A percentile compares a stretch with the other conserved stretches of the same genome.
phyloP scores from a whole-genome alignment of 2,888 invertebrate species.

The Oxytorus armatus region DNA sequence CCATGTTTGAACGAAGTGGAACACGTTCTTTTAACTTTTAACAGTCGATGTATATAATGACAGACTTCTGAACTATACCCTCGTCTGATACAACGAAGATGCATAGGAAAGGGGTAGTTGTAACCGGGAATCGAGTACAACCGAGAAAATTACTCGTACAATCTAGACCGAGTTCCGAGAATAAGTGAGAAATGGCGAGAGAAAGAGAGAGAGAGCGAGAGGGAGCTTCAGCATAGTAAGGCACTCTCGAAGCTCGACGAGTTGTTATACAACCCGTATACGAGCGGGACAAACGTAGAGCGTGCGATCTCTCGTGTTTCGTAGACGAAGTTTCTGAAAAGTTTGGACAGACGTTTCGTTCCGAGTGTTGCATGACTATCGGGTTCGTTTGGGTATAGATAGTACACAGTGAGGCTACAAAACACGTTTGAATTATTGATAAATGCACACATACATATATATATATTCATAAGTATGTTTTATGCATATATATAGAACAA shows the following conservation, averaged over 20 bases:
- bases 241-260: constrained; percentile 51
- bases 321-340: constrained; percentile 59
- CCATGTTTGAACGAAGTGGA: too few species aligned
- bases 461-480: neutral
- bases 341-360: constrained; percentile 59
- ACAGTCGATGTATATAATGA: too few species aligned
- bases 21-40: too few species aligned
- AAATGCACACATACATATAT: neutral
- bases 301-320: constrained; percentile 56
- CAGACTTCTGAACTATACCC: neutral
- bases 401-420: constrained; percentile 22
- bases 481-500: neutral
- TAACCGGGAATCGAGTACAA: constrained; percentile 36
- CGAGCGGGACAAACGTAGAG: constrained; percentile 29
- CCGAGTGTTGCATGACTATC: constrained; percentile 57
- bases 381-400: constrained; percentile 29
- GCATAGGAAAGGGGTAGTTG: neutral
- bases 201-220: constrained; percentile 15
- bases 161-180: constrained; percentile 35
- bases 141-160: constrained; percentile 51
- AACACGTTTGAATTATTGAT: neutral
- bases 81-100: neutral
- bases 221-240: constrained; percentile 31
- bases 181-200: too few species aligned
- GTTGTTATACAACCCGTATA: constrained; percentile 47